Conservation (phyloP, 1,140 invertebrate species). For the Spodoptera frugiperda region DNA sequence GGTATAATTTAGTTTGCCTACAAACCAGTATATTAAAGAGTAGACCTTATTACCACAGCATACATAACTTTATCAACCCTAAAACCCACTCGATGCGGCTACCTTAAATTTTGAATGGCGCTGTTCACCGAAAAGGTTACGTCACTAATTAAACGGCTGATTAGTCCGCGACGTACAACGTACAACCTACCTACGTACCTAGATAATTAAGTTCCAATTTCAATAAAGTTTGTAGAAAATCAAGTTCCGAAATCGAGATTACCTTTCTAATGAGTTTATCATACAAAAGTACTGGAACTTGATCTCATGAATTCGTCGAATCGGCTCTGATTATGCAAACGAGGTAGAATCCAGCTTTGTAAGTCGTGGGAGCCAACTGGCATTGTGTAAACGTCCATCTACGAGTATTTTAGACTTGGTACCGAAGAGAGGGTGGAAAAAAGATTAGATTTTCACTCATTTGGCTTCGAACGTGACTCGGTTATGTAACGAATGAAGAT, state of each 20-base stretch:
- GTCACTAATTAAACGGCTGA: too few species aligned
- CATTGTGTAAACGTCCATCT: conserved; percentile 60
- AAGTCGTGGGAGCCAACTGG: conserved; percentile 62
- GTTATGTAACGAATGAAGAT: conserved; percentile 64
- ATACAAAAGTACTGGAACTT: conserved; percentile 35
- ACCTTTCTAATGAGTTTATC: conserved; percentile 19
- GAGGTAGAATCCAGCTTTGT: conserved; percentile 63
- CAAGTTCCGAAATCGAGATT: conserved; percentile 2
- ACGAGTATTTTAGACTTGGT: conserved; percentile 62
- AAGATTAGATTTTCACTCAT: conserved; percentile 75
- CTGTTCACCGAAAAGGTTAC: too few species aligned
- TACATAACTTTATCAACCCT: too few species aligned
- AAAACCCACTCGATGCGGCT: too few species aligned
- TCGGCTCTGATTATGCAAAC: conserved; percentile 67
- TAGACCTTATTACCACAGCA: too few species aligned
- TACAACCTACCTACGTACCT: too few species aligned
- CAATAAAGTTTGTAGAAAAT: not conserved
- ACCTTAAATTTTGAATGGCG: too few species aligned
- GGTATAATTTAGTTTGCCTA: too few species aligned
- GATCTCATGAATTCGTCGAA: conserved; percentile 50
- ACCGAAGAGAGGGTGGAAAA: conserved; percentile 65
- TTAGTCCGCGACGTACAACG: too few species aligned
- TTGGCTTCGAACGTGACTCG: conserved; percentile 67
- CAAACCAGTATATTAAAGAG: too few species aligned
- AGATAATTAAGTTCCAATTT: not conserved